phyloP scores from a whole-genome alignment of 2,888 invertebrate genomes.

The Dolichomitus sp. region DNA sequence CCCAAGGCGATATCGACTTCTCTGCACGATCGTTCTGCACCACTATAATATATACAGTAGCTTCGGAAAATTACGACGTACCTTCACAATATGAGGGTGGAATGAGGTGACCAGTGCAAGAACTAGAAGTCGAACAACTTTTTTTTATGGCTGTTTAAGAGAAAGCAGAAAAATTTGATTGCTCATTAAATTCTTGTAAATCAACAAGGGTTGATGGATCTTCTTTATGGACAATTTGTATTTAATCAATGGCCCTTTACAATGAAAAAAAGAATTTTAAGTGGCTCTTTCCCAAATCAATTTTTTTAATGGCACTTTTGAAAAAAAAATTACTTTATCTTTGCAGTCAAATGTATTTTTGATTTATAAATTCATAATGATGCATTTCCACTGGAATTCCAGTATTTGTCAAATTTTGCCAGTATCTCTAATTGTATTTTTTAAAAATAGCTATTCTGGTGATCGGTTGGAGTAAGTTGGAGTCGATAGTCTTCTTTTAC shows the following conservation, averaged over 20 bases:
- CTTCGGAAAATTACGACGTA: neutral
- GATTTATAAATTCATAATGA: too few relatives aligned
- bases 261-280: too few relatives aligned
- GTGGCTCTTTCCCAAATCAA: too few relatives aligned
- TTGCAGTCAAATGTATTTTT: too few relatives aligned
- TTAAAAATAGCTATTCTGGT: too few relatives aligned
- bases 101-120: neutral
- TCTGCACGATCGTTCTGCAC: conserved; percentile 24
- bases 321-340: too few relatives aligned
- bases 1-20: conserved; percentile 32
- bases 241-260: conserved; percentile 47
- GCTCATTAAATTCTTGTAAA: neutral
- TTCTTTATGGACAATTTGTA: conserved; percentile 70
- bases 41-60: neutral
- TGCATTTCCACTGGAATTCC: too few relatives aligned
- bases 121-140: neutral
- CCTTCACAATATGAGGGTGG: neutral
- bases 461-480: neutral
- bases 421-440: too few relatives aligned
- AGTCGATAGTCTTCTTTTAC: conserved; percentile 7
- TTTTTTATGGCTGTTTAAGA: conserved; percentile 2
- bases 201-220: conserved; percentile 65
- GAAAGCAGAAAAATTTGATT: neutral
- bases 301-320: too few relatives aligned
- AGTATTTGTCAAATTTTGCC: too few relatives aligned